A percentile compares a stretch with the other conserved stretches of the same genome.
phyloP scores from a whole-genome alignment of 2,797 vertebrate species.

The Cottoperca gobio region DNA sequence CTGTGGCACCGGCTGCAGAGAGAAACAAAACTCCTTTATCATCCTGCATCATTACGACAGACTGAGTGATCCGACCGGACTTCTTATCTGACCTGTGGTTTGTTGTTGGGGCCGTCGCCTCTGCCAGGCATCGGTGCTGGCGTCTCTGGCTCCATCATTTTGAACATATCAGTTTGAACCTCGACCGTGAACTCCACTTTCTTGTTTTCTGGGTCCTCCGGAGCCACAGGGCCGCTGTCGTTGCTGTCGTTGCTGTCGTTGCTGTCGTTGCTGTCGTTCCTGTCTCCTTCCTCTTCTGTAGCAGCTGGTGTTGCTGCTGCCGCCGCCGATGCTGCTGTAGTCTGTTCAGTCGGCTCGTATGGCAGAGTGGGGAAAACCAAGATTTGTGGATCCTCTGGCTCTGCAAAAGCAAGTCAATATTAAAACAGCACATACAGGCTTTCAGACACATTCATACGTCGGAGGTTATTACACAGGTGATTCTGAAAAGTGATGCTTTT shows the following conservation, averaged over 20 bases:
- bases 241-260: not conserved
- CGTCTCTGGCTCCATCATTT: conserved; percentile 13
- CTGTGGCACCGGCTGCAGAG: conserved; percentile 50
- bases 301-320: not conserved
- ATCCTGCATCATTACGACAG: not conserved
- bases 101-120: conserved; percentile 58
- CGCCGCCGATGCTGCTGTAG: no score
- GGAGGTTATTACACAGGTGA: not conserved
- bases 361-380: not conserved
- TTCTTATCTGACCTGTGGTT: conserved; percentile 57
- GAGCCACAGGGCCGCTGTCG: not conserved
- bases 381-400: not conserved
- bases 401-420: conserved; percentile 49
- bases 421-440: not conserved
- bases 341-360: not conserved
- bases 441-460: not conserved
- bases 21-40: conserved; percentile 35
- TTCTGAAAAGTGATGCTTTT: conserved; percentile 13
- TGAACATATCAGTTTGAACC: not conserved
- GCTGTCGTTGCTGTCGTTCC: not conserved
- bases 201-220: not conserved
- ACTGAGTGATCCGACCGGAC: not conserved
- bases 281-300: not conserved
- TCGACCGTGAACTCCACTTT: not conserved
- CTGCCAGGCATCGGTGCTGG: conserved; percentile 52